Evolutionary conservation across 2,797 vertebrate species (phyloP), one percentile per base, ranked within the genome.

Genomic region (Trematomus bernacchii): DNA sequence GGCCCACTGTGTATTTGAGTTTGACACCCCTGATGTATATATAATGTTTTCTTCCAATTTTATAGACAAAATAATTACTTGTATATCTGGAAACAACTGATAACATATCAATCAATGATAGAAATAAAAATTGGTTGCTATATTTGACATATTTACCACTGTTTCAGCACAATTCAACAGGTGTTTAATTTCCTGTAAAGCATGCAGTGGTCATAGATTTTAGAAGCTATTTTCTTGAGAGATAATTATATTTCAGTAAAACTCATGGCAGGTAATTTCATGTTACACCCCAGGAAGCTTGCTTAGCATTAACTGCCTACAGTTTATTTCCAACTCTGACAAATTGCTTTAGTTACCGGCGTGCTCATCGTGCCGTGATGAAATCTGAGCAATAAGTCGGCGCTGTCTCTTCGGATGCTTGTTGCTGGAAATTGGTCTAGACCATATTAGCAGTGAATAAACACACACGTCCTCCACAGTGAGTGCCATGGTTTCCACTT

Each of bases 331-430:
- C 48, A 66, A 3, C 61, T 72, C 60, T 84, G 74, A 81, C 63
- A 85, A 84, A 86, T 79, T 73, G 54, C 72, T 82, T 77, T 72
- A 66, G 40, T 70, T 67, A 70, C 55, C 30, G 48, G 15, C 74
- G 63, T 81, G 75, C 60, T 82, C 71, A 70, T 60, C 75, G 9
- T 80, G 75, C 69, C 42, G 0, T 44, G 30, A 74, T 83, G 63
- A 79, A 79, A 80, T 77, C 75, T 71, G 57, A 84, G 83, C 53
- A 55, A 67, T 63, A 76, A 73, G 66, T 77, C 65, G 47, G 6
- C 10, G 30, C 53, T 42, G 47, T 85, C 57, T 68, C 27, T 51
- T 19, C 6, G 63, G 44, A 11, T 73, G 57, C 80, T 68, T 53
- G 55, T 53, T 58, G 37, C 48, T 64, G 68, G 10, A 79, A 79